phyloP scores from a whole-genome alignment of 2,113 vertebrate genomes.

The Dascyllus trimaculatus region DNA sequence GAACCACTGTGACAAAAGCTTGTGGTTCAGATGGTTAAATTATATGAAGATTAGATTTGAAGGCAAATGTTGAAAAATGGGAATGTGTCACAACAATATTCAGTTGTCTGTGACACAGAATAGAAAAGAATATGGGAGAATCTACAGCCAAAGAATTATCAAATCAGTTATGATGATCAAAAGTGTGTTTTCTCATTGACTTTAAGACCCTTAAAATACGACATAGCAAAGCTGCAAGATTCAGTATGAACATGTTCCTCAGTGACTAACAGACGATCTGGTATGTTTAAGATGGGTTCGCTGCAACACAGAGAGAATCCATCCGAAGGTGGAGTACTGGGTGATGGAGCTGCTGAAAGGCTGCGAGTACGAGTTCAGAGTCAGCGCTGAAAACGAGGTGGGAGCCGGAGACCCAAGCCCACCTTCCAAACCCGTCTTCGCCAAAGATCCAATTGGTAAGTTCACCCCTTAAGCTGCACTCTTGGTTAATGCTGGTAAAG shows the following conservation, averaged over 20 bases:
- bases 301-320: slow-evolving; percentile 90
- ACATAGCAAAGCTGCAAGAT: not conserved
- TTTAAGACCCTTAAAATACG: no score
- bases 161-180: no score
- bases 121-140: no score
- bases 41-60: no score
- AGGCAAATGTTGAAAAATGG: no score
- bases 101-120: no score
- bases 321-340: slow-evolving; percentile 90
- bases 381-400: slow-evolving; percentile 95
- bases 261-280: not conserved
- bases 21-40: no score
- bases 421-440: slow-evolving; percentile 95
- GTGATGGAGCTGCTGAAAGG: slow-evolving; percentile 95
- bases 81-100: no score
- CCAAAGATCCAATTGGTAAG: slow-evolving; percentile 96
- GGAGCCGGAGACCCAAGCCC: slow-evolving; percentile 96
- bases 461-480: not conserved
- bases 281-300: slow-evolving; percentile 74
- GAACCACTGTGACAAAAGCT: no score
- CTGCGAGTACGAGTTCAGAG: slow-evolving; percentile 98
- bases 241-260: not conserved
- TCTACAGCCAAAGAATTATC: no score
- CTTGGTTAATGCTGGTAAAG: not conserved
- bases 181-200: no score